A percentile compares a stretch with the other conserved stretches of the same genome.
These are phyloP conservation scores for Denticeps clupeoides DNA, from an alignment of 2,797 vertebrate species.

Conservation along the genomic window DNA sequence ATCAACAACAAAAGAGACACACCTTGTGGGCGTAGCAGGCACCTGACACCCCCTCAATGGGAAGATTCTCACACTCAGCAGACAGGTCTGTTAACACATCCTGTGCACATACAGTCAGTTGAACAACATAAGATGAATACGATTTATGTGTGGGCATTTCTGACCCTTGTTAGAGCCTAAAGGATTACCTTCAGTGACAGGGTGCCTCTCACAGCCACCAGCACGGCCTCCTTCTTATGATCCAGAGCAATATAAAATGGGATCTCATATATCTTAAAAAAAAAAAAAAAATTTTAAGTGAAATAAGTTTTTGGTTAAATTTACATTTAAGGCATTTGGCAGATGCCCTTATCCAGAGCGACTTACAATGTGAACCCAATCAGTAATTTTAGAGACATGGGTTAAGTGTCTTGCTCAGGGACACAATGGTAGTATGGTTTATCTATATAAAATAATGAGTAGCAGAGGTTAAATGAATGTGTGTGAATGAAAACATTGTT, in stretches of 20 bases:
- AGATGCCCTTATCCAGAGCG: no score
- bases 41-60: slow-evolving; percentile 71
- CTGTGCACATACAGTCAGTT: slow-evolving; percentile 49
- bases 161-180: neutral
- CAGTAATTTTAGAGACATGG: no score
- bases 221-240: slow-evolving; percentile 80
- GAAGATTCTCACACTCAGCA: slow-evolving; percentile 78
- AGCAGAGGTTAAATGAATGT: no score
- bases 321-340: no score
- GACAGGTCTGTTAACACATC: slow-evolving; percentile 89
- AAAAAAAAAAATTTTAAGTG: neutral
- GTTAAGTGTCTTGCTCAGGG: no score
- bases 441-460: no score
- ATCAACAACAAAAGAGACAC: neutral
- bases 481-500: neutral
- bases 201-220: slow-evolving; percentile 90
- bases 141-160: no score
- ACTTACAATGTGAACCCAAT: no score
- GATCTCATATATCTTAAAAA: slow-evolving; percentile 85
- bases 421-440: no score
- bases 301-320: no score
- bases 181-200: slow-evolving; percentile 80
- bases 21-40: slow-evolving; percentile 90
- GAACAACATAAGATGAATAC: no score
- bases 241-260: slow-evolving; percentile 92